A percentile compares a stretch with the other conserved stretches of the same genome.
These are phyloP conservation scores for Brachionus plicatilis DNA, from an alignment of 1,140 invertebrate genomes.

Conservation along the genomic window DNA sequence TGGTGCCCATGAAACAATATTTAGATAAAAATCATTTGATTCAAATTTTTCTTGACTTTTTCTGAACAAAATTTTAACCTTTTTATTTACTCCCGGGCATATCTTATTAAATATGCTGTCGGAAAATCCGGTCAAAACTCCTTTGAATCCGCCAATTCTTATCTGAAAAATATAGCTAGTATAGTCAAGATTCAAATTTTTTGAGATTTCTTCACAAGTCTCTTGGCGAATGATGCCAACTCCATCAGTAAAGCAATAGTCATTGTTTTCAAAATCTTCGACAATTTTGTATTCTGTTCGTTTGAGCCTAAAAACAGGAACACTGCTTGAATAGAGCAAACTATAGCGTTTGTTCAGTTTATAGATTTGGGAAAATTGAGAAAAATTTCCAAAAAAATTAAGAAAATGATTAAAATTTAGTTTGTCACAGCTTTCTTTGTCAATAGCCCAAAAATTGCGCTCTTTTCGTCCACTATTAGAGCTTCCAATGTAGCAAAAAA, in stretches of 20 bases:
- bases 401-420: neutral
- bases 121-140: neutral
- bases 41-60: conserved; percentile 18
- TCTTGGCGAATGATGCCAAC: neutral
- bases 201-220: neutral
- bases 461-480: conserved; percentile 11
- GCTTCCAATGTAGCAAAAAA: neutral
- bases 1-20: neutral
- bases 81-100: neutral
- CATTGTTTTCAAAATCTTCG: neutral
- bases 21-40: neutral
- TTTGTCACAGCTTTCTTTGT: neutral
- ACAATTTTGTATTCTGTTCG: neutral
- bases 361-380: neutral
- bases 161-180: neutral
- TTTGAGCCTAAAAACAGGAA: neutral
- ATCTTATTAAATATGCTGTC: neutral
- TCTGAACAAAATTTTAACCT: neutral
- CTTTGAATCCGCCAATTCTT: conserved; percentile 1
- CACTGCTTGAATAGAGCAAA: neutral
- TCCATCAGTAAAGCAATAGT: neutral
- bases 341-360: neutral
- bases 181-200: neutral
- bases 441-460: neutral
- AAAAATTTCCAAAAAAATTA: neutral